A percentile compares a stretch with the other conserved stretches of the same genome.
Conservation (phyloP, 2,888 invertebrate species). For the Troides helena region DNA sequence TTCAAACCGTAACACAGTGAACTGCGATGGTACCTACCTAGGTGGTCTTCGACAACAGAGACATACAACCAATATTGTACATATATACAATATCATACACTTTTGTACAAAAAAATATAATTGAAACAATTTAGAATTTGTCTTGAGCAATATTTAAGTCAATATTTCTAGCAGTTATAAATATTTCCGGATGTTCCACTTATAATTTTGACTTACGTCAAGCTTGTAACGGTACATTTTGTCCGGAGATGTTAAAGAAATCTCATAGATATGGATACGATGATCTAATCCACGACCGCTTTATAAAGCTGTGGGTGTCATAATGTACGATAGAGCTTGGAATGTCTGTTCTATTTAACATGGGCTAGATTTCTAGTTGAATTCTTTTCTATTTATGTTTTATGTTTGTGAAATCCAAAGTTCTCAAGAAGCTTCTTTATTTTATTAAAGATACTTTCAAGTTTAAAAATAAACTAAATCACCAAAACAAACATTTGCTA, state of each 20-base stretch:
- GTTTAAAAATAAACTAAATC: no score
- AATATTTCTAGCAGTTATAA: not conserved
- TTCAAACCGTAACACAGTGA: no score
- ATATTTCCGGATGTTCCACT: not conserved
- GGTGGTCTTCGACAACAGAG: no score
- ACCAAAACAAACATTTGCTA: no score
- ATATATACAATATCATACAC: no score
- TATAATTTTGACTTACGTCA: not conserved
- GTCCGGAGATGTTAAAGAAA: not conserved
- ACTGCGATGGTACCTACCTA: no score
- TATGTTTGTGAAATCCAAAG: not conserved
- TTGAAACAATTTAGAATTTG: no score
- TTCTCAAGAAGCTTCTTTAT: no score
- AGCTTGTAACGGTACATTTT: constrained; percentile 7
- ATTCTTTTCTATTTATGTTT: not conserved
- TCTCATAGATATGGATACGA: constrained; percentile 11
- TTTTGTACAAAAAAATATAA: no score
- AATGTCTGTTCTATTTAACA: constrained; percentile 5
- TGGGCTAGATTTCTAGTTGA: not conserved
- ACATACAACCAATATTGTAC: no score
- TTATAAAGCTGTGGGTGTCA: constrained; percentile 8
- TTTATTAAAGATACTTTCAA: no score
- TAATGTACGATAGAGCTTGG: not conserved
- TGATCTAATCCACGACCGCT: constrained; percentile 12
- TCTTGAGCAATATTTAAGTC: no score